Evolutionary conservation across 1,140 invertebrate genomes (phyloP).

Genomic region (Drosophila jambulina): DNA sequence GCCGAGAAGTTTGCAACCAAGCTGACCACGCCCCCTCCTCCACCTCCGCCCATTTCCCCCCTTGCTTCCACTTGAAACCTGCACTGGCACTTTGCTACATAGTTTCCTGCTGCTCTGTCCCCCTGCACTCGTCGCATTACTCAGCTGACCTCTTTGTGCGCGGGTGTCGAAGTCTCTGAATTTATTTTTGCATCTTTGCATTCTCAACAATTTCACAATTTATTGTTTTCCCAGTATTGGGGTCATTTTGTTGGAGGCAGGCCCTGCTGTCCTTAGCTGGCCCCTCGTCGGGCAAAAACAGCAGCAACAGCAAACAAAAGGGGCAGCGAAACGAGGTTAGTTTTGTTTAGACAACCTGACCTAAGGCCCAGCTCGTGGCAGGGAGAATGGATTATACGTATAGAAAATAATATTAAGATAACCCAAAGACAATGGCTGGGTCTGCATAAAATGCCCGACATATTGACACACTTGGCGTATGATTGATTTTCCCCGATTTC

Average conservation of each 20-base stretch:
- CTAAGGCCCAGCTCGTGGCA: constrained; percentile 41
- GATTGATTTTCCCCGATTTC: constrained; percentile 66
- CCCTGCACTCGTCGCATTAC: constrained; percentile 14
- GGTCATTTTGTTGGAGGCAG: constrained; percentile 67
- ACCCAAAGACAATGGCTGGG: constrained; percentile 50
- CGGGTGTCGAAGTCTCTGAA: constrained; percentile 68
- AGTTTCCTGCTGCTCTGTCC: constrained; percentile 32
- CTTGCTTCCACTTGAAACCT: constrained; percentile 36
- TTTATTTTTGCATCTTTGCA: constrained; percentile 81
- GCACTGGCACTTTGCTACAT: constrained; percentile 36
- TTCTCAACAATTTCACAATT: constrained; percentile 73
- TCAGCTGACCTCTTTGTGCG: constrained; percentile 53
- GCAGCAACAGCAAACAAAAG: constrained; percentile 37
- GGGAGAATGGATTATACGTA: constrained; percentile 27
- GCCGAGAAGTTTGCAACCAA: constrained; percentile 39
- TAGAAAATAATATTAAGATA: constrained; percentile 45
- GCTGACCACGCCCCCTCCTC: constrained; percentile 10
- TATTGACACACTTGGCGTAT: constrained; percentile 76
- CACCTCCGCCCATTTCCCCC: not conserved
- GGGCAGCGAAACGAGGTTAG: constrained; percentile 68
- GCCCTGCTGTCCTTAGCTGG: constrained; percentile 9
- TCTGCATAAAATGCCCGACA: constrained; percentile 72
- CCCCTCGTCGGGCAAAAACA: constrained; percentile 17
- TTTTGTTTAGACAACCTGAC: constrained; percentile 75
- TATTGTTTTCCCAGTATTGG: constrained; percentile 78